Conservation (phyloP, 2,113 vertebrate genomes). For the Anhinga anhinga region DNA sequence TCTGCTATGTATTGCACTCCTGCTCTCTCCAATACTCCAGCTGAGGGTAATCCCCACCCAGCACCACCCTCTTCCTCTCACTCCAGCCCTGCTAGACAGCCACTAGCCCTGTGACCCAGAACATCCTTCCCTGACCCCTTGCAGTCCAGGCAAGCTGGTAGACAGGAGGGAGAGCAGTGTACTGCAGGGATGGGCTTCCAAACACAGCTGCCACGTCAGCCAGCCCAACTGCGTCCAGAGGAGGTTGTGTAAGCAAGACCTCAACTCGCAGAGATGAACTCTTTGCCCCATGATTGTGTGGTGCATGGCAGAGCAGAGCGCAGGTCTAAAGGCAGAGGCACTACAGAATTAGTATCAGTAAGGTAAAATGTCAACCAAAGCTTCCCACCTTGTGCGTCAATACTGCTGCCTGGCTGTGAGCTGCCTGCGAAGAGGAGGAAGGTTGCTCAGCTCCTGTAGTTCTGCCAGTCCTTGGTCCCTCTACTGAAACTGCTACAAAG, state of each 20-base stretch:
- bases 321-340: neutral
- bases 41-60: neutral
- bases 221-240: neutral
- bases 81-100: neutral
- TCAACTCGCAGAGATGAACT: neutral
- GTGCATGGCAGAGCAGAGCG: neutral
- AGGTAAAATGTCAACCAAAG: neutral
- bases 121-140: neutral
- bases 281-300: neutral
- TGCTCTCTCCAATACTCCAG: neutral
- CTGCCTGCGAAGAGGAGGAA: neutral
- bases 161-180: neutral
- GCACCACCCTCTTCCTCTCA: neutral
- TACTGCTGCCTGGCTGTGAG: neutral
- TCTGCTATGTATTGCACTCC: neutral
- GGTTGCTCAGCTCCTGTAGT: slow-evolving; percentile 4
- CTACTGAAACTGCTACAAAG: slow-evolving; percentile 6
- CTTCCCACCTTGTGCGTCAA: neutral
- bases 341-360: neutral
- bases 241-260: neutral
- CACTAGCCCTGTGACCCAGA: neutral
- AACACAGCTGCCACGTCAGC: neutral
- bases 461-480: slow-evolving; percentile 34
- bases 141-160: neutral
- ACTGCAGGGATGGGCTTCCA: neutral